Evolutionary conservation across 2,797 vertebrate genomes (phyloP).

Genomic region (Dryobates pubescens): DNA sequence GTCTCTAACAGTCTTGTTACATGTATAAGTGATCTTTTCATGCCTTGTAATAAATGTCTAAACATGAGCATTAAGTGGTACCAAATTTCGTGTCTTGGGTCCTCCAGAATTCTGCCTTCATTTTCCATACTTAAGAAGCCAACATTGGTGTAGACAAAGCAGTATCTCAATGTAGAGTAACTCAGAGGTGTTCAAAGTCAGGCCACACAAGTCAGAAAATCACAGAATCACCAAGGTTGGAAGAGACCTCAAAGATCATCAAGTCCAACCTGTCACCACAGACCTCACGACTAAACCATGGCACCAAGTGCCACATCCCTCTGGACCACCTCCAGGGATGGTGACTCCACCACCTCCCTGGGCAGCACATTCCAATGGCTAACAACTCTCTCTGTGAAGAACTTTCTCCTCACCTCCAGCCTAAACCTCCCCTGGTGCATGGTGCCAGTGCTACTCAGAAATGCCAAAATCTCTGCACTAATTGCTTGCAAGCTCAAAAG

Average conservation of each 20-base stretch:
- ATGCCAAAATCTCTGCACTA: not conserved
- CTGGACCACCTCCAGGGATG: no score
- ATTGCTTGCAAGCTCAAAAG: not conserved
- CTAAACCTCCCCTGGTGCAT: no score
- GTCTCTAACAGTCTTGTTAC: not conserved
- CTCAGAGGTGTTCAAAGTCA: not conserved
- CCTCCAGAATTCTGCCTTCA: not conserved
- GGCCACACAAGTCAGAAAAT: not conserved
- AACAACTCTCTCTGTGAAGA: no score
- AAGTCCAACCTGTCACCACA: no score
- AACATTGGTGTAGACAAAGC: not conserved
- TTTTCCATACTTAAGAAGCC: not conserved
- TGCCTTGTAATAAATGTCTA: not conserved
- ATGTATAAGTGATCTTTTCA: fast-evolving
- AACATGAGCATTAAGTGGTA: not conserved
- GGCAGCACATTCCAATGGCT: no score
- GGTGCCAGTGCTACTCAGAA: not conserved
- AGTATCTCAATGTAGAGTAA: not conserved
- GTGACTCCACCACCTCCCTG: no score
- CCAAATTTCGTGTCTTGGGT: not conserved
- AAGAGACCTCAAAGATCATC: no score
- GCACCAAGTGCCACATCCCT: no score
- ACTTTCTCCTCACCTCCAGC: no score
- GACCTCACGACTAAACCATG: no score
- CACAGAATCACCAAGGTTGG: no score